These are phyloP conservation scores for Archilochus colubris DNA, from an alignment of 2,113 vertebrate species.

Conservation along the genomic window DNA sequence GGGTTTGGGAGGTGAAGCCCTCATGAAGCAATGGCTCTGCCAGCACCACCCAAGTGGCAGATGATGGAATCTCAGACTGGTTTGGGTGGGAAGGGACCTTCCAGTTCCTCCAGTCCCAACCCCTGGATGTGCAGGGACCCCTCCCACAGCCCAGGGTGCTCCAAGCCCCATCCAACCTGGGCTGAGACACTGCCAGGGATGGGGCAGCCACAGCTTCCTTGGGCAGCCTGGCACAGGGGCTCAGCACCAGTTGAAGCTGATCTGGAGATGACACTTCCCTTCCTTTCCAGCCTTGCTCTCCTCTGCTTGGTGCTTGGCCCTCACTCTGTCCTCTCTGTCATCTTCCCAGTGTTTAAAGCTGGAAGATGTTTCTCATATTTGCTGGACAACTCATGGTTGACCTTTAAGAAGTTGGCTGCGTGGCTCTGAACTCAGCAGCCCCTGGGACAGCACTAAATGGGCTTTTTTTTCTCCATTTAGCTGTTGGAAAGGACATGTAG, in stretches of 20 bases:
- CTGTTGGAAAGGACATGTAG: background rate
- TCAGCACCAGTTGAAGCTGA: too few species aligned
- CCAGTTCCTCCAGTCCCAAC: too few species aligned
- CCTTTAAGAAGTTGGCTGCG: fast-evolving
- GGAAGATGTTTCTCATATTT: background rate
- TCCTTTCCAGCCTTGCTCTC: background rate
- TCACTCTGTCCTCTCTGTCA: background rate
- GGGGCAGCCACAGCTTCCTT: too few species aligned
- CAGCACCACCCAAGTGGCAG: fast-evolving
- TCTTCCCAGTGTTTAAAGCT: background rate
- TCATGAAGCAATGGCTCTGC: background rate
- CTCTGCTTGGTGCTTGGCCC: background rate
- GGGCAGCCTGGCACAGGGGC: too few species aligned
- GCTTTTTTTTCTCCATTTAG: background rate
- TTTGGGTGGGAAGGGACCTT: too few species aligned
- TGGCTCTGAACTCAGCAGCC: background rate
- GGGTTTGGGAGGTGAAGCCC: fast-evolving
- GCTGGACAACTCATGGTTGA: background rate
- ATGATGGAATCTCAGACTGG: too few species aligned
- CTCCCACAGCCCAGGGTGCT: too few species aligned
- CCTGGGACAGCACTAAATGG: fast-evolving
- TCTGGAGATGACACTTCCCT: background rate
- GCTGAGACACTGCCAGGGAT: too few species aligned
- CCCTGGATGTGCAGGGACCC: too few species aligned
- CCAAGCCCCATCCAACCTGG: too few species aligned